Percentiles rank a stretch among this genome's conserved stretches.
phyloP scores from a whole-genome alignment of 2,113 vertebrate genomes.

The Cryptomyrus ogoouensis region DNA sequence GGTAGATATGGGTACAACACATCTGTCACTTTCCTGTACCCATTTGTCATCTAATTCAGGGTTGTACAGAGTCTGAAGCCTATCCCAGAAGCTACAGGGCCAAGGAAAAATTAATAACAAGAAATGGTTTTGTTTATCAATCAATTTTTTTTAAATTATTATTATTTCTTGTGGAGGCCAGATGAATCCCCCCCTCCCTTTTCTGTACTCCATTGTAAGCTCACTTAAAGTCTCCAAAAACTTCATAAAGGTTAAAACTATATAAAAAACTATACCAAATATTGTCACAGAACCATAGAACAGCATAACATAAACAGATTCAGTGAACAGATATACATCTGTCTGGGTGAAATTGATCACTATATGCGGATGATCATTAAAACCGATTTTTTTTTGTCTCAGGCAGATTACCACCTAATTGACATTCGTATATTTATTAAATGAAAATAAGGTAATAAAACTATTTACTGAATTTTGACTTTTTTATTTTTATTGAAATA shows the following conservation, averaged over 20 bases:
- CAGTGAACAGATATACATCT: too few relatives aligned
- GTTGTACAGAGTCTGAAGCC: background rate
- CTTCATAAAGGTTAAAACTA: background rate
- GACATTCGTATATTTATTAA: too few relatives aligned
- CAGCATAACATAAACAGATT: background rate
- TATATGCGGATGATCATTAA: too few relatives aligned
- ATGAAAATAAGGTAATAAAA: too few relatives aligned
- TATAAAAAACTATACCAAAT: background rate
- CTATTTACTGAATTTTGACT: too few relatives aligned
- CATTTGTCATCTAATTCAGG: background rate
- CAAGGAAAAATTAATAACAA: background rate
- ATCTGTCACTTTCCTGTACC: background rate
- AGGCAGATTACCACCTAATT: too few relatives aligned
- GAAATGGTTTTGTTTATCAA: background rate
- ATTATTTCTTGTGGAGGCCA: background rate
- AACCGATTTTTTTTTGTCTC: too few relatives aligned
- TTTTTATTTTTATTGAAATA: too few relatives aligned
- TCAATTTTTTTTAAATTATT: background rate
- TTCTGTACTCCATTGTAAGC: background rate
- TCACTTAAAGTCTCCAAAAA: background rate
- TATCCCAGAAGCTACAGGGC: background rate
- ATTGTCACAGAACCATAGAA: background rate
- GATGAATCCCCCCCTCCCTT: background rate
- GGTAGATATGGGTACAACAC: background rate
- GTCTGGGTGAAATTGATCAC: too few relatives aligned